Evolutionary conservation across 2,888 invertebrate genomes (phyloP), one percentile per base, ranked within the genome.

Genomic region (Drosophila colorata): DNA sequence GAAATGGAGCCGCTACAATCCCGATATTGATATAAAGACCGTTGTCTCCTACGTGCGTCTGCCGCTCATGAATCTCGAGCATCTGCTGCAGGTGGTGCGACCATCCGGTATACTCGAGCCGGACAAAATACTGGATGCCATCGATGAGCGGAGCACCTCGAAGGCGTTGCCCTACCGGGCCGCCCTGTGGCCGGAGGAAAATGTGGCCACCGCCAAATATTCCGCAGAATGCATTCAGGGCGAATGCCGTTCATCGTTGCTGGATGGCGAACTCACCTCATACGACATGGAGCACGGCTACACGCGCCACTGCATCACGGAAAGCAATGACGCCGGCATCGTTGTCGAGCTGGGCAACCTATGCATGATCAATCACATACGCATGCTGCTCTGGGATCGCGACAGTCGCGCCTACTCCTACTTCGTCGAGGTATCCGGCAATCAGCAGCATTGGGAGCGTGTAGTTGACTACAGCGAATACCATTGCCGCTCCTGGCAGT

Each of bases 401-500:
- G 99, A 99, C 92, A 94, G 95, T 90, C 95, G 98, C 93, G 95
- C 91, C 0, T 92, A 92, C 71, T 92, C 91, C 1, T 92, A 92
- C 69, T 91, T 84, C 43, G 88, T 92, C 33, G 98, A 98, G 92
- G 97, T 98, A 28, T 98, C 98, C 0, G 97, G 98, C 93, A 98
- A 99, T 93, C 96, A 97, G 92, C 96, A 96, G 91, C 97, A 98
- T 92, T 99, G 99, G 98, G 95, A 97, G 70, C 95, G 96, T 65
- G 96, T 99, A 57, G 95, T 99, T 69, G 99, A 99, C 93, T 97
- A 99, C 93, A 96, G 96, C 74, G 94, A 95, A 75, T 98, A 96
- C 93, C 95, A 96, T 91, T 99, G 99, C 92, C 95, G 99, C 67
- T 98, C 98, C 16, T 98, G 98, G 98, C 99, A 99, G 93, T 95